Base-by-base conservation (phyloP, 1,140 invertebrate genomes). In the Grapholita molesta region DNA sequence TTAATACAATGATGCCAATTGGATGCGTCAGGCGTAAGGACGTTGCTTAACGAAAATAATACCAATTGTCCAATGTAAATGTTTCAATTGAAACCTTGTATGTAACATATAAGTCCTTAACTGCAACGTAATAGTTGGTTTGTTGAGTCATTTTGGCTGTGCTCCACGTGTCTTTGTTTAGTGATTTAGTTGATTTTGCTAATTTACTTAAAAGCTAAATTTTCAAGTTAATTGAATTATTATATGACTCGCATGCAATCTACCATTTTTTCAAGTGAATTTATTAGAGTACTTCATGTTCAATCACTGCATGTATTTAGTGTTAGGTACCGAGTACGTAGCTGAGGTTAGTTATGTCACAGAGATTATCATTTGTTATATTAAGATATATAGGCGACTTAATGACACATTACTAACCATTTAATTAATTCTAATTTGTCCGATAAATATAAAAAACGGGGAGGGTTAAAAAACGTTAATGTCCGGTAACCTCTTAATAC, bases 341-440 rank as follows among this genome's bases (percentile, higher is more conserved):
- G n/a, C n/a, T n/a, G n/a, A n/a, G n/a, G n/a, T n/a, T n/a, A n/a
- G n/a, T n/a, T n/a, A n/a, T n/a, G n/a, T n/a, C n/a, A n/a, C n/a
- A n/a, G n/a, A n/a, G n/a, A n/a, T n/a, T n/a, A n/a, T n/a, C n/a
- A n/a, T n/a, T n/a, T n/a, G n/a, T n/a, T n/a, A n/a, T n/a, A n/a
- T n/a, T n/a, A n/a, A n/a, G n/a, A n/a, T n/a, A n/a, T n/a, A n/a
- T n/a, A n/a, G n/a, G n/a, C n/a, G n/a, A n/a, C n/a, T n/a, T n/a
- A n/a, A n/a, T n/a, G n/a, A n/a, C n/a, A n/a, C n/a, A n/a, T n/a
- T n/a, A n/a, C n/a, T n/a, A n/a, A n/a, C n/a, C n/a, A n/a, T 38
- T 77, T 80, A 86, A 82, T 86, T 83, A 82, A 86, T 84, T 84
- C 75, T 86, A 83, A 83, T 83, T 84, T 84, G 78, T 74, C 70